phyloP scores from a whole-genome alignment of 1,140 invertebrate genomes.

The Atta colombica region DNA sequence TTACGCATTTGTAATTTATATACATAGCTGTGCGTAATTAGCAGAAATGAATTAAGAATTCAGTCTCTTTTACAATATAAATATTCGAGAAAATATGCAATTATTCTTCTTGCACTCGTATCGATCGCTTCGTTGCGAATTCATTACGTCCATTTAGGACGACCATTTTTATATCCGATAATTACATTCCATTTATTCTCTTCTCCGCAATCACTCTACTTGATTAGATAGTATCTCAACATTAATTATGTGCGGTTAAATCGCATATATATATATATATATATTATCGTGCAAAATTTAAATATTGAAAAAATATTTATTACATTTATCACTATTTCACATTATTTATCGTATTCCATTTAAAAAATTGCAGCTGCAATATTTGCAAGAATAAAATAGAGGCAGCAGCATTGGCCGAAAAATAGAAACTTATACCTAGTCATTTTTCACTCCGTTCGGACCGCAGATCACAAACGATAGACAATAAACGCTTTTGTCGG shows the following conservation, averaged over 20 bases:
- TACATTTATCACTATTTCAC: slow-evolving; percentile 5
- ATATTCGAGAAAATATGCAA: background rate
- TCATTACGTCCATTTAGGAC: slow-evolving; percentile 36
- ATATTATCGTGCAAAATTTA: background rate
- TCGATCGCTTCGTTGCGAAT: slow-evolving; percentile 34
- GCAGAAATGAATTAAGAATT: background rate
- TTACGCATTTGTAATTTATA: background rate
- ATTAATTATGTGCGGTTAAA: slow-evolving; percentile 17
- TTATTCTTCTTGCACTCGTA: background rate
- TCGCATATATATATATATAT: background rate
- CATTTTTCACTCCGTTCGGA: background rate
- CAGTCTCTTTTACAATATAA: too few relatives aligned
- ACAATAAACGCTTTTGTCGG: background rate
- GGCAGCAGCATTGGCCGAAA: background rate
- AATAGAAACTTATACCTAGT: background rate
- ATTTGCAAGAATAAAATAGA: background rate
- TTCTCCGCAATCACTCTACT: background rate
- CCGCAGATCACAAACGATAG: slow-evolving; percentile 13
- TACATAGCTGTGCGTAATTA: background rate
- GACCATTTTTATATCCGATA: slow-evolving; percentile 34
- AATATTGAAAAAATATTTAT: slow-evolving; percentile 6
- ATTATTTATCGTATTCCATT: background rate
- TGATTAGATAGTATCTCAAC: slow-evolving; percentile 15
- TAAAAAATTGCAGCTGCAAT: background rate
- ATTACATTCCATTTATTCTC: slow-evolving; percentile 40